phyloP scores from a whole-genome alignment of 1,140 invertebrate genomes.

The Zaprionus ornatus region DNA sequence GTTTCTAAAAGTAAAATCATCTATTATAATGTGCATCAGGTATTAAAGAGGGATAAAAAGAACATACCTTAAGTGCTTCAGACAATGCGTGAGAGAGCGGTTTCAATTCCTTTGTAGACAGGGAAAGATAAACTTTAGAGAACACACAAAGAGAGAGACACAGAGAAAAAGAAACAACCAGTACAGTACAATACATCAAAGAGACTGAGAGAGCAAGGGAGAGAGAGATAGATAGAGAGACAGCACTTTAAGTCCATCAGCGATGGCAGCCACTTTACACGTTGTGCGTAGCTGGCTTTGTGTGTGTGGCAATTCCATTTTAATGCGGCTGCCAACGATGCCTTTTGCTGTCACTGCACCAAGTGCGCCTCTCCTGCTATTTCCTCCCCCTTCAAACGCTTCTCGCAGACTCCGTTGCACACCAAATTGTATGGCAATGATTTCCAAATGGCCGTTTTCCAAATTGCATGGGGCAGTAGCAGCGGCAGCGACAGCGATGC shows the following conservation, averaged over 20 bases:
- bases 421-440: constrained; percentile 61
- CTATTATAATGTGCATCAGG: too few relatives aligned
- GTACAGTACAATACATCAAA: neutral
- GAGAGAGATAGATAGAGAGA: neutral
- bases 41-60: neutral
- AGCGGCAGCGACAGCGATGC: constrained; percentile 18
- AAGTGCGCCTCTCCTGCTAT: neutral
- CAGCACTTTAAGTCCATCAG: constrained; percentile 11
- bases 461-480: constrained; percentile 28
- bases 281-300: constrained; percentile 2
- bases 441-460: constrained; percentile 61
- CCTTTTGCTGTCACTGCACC: neutral
- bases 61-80: neutral
- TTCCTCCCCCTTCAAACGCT: constrained; percentile 3
- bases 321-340: constrained; percentile 11
- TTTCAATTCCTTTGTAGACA: neutral
- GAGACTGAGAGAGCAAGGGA: neutral
- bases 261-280: constrained; percentile 2
- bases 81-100: neutral
- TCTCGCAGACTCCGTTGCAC: constrained; percentile 14
- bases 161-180: too few relatives aligned
- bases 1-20: too few relatives aligned
- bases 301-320: constrained; percentile 10
- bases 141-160: too few relatives aligned
- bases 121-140: neutral